phyloP scores from a whole-genome alignment of 2,888 invertebrate species.

The Odontocerum albicorne region DNA sequence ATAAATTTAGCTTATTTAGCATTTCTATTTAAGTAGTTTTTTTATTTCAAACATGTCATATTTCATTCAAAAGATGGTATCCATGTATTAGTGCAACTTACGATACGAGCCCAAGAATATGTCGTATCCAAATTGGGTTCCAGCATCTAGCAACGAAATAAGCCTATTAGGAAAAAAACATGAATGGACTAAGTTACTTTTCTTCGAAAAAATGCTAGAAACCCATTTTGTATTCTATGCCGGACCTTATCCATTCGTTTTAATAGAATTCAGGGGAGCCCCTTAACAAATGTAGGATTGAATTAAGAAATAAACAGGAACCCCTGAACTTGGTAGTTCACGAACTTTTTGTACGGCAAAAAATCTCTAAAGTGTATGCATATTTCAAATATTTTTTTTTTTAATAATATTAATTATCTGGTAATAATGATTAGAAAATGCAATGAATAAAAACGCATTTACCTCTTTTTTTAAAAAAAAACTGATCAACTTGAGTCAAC shows the following conservation, averaged over 20 bases:
- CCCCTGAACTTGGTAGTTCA: conserved; percentile 7
- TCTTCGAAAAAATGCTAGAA: background rate
- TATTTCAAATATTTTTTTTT: too few relatives aligned
- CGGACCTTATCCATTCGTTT: conserved; percentile 11
- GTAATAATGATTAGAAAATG: too few relatives aligned
- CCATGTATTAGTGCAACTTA: too few relatives aligned
- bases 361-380: too few relatives aligned
- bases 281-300: conserved; percentile 12
- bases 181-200: background rate
- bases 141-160: background rate
- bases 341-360: background rate
- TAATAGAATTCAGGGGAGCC: conserved; percentile 17
- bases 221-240: conserved; percentile 13
- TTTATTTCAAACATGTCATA: background rate
- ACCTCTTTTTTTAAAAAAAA: too few relatives aligned
- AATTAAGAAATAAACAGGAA: conserved; percentile 29
- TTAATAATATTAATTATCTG: too few relatives aligned
- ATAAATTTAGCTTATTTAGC: too few relatives aligned
- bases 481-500: too few relatives aligned
- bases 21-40: too few relatives aligned
- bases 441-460: too few relatives aligned
- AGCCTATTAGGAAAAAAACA: conserved; percentile 8
- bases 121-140: conserved; percentile 6
- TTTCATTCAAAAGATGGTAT: background rate
- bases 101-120: background rate